Conservation (phyloP, 2,113 vertebrate species). For the Eclectus roratus region DNA sequence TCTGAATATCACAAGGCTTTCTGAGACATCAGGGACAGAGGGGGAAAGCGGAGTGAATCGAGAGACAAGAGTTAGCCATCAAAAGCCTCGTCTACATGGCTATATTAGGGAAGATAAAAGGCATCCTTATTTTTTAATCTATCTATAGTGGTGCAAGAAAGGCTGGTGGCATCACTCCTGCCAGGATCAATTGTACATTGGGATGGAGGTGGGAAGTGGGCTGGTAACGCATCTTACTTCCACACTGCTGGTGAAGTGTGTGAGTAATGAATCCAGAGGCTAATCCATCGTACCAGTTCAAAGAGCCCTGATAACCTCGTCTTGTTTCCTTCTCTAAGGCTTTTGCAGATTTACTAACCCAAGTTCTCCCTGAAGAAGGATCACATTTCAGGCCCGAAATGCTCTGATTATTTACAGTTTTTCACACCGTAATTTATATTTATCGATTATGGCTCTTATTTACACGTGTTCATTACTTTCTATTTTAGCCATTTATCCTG, state of each 20-base stretch:
- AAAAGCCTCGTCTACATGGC: background rate
- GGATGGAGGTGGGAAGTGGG: background rate
- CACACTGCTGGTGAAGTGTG: background rate
- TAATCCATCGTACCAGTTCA: slow-evolving; percentile 10
- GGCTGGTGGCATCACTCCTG: background rate
- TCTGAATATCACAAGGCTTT: background rate
- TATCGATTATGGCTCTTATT: slow-evolving; percentile 62
- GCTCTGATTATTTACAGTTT: slow-evolving; percentile 62
- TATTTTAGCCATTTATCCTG: slow-evolving; percentile 55
- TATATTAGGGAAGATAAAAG: background rate
- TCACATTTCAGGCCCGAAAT: slow-evolving; percentile 35
- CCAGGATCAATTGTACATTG: background rate
- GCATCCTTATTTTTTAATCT: background rate
- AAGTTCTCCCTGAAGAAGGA: slow-evolving; percentile 43
- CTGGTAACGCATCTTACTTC: background rate
- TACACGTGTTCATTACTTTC: slow-evolving; percentile 59
- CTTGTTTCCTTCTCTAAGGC: background rate
- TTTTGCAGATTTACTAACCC: background rate
- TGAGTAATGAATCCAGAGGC: slow-evolving; percentile 5
- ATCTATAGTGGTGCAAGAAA: background rate
- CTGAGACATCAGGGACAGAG: background rate
- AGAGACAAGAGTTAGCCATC: background rate
- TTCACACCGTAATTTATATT: slow-evolving; percentile 38
- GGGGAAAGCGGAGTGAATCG: background rate
- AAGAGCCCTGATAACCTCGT: background rate